Conservation (phyloP, 2,113 vertebrate species). For the Sinocyclocheilus maitianheensis region DNA sequence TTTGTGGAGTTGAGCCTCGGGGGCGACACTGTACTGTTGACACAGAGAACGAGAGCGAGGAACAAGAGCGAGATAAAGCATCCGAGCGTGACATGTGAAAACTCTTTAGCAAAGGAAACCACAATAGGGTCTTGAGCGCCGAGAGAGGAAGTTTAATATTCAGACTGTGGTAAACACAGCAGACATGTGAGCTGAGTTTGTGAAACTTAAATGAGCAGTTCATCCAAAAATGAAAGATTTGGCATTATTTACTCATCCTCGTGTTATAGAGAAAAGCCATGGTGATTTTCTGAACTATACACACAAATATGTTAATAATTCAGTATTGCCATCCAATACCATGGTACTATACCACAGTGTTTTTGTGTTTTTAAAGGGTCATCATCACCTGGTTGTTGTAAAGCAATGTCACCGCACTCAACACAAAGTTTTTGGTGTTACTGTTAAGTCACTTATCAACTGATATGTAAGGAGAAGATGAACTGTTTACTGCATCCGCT, state of each 20-base stretch:
- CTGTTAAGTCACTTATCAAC: slow-evolving; percentile 12
- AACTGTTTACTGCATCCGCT: neutral
- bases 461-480: neutral
- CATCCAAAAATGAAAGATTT: neutral
- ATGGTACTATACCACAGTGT: neutral
- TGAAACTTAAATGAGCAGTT: neutral
- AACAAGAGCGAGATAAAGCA: neutral
- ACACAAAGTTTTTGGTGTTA: neutral
- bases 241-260: neutral
- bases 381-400: neutral
- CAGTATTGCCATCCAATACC: neutral
- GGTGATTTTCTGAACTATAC: neutral
- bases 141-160: slow-evolving; percentile 8
- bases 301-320: neutral
- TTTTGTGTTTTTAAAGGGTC: neutral
- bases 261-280: neutral
- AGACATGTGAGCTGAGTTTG: neutral
- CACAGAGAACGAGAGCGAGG: neutral
- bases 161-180: slow-evolving; percentile 4
- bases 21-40: neutral
- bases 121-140: neutral
- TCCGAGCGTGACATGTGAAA: neutral
- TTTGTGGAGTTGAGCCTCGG: slow-evolving; percentile 11
- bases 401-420: neutral
- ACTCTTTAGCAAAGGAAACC: neutral